These are phyloP conservation scores for Puffinus mauretanicus DNA, from an alignment of 2,113 vertebrate genomes.

Conservation along the genomic window DNA sequence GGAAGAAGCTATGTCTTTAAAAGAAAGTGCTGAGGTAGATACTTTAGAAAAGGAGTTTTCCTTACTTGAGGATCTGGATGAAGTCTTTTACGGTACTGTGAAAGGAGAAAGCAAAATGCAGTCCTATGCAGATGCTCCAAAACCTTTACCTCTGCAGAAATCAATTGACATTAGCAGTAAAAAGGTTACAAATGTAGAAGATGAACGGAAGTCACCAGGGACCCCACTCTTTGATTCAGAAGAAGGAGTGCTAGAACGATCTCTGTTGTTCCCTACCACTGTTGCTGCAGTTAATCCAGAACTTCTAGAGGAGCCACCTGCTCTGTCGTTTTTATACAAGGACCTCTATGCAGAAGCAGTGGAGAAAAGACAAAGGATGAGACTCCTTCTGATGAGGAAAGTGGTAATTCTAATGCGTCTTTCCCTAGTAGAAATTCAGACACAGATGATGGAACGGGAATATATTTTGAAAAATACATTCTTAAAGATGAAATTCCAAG, in stretches of 20 bases:
- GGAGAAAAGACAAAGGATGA: conserved; percentile 80
- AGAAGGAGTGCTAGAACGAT: conserved; percentile 82
- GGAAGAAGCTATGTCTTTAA: conserved; percentile 38
- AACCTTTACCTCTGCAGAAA: conserved; percentile 27
- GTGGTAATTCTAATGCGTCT: conserved; percentile 78
- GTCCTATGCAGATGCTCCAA: conserved; percentile 17
- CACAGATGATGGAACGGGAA: conserved; percentile 81
- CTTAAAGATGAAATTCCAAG: conserved; percentile 86
- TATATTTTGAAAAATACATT: conserved; percentile 91
- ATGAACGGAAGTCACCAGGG: conserved; percentile 70
- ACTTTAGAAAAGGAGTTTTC: conserved; percentile 81
- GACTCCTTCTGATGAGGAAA: conserved; percentile 81
- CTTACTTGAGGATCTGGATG: conserved; percentile 81
- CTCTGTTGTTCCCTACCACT: conserved; percentile 82
- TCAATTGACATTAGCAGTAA: conserved; percentile 21
- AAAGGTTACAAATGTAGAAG: conserved; percentile 18
- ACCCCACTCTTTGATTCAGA: conserved; percentile 82
- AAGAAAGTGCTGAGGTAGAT: conserved; percentile 66
- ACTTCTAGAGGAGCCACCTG: conserved; percentile 87
- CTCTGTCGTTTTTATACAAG: conserved; percentile 88
- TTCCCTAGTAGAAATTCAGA: conserved; percentile 84
- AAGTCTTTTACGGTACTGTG: conserved; percentile 83
- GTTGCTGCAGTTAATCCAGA: conserved; percentile 83
- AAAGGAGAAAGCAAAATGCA: conserved; percentile 36
- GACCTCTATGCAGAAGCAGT: conserved; percentile 88